Evolutionary conservation across 1,140 invertebrate genomes (phyloP), one percentile per base, ranked within the genome.

Genomic region (Scaptomyza pallida): DNA sequence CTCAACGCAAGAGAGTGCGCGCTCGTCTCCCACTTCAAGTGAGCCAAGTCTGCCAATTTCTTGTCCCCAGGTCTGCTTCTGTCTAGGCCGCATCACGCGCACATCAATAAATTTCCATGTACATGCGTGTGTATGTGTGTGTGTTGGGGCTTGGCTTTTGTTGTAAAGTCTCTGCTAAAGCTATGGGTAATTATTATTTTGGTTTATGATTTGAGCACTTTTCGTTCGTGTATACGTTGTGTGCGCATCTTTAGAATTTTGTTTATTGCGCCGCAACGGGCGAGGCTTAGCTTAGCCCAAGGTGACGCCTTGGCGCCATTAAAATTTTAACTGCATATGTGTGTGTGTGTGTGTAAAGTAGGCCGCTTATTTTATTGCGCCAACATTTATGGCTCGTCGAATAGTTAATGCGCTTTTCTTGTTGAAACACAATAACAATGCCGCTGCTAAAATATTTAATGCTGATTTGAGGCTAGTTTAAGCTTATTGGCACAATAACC

Each of bases 161-260:
- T 73, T 88, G 65, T 71, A 78, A 75, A 75, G 55, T 63, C 72
- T 43, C 40, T 35, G 45, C 48, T 54, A 86, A 77, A 77, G 77
- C 82, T 72, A 51, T 52, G 75, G 81, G 82, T 86, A 86, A 86
- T 86, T 86, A 86, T 86, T 86, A 89, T 86, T 86, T 86, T 86
- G 82, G 82, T 86, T 86, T 86, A 86, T 86, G 82, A 81, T 88
- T 86, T 75, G 78, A 64, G 71, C 64, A 69, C 65, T 73, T 73
- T 73, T 69, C 60, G 8, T 30, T 8, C 8, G 23, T 26, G 23
- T 5, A 4, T 21, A 4, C 21, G 21, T 0, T 26, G 44, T 70
- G 64, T 60, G 67, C 35, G 41, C 82, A 79, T 88, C 78, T 75
- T 85, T 81, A 86, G 72, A 86, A 85, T 85, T 86, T 75, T 72